These are phyloP conservation scores for Brevipalpus yothersi DNA, from an alignment of 1,140 invertebrate species.

Conservation along the genomic window DNA sequence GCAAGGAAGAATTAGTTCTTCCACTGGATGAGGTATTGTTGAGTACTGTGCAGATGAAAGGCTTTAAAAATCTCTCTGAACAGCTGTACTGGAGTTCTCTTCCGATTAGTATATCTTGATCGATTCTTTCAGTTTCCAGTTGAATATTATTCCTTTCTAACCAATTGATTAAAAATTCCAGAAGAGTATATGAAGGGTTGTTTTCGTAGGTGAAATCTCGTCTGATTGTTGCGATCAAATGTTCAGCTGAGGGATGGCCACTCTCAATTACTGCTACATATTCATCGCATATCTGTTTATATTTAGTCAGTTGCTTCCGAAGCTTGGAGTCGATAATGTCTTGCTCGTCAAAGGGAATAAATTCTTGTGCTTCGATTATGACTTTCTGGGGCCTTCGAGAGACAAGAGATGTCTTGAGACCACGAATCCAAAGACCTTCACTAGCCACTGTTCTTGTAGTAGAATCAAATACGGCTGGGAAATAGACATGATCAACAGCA, in stretches of 20 bases:
- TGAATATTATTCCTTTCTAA: no score
- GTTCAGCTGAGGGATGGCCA: no score
- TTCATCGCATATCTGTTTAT: no score
- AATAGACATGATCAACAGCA: neutral
- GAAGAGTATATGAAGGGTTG: no score
- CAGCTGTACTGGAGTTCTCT: neutral
- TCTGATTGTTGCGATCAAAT: no score
- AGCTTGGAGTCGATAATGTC: neutral
- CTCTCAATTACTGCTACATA: no score
- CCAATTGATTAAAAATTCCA: no score
- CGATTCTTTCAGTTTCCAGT: neutral
- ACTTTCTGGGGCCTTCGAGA: neutral
- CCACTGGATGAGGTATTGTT: neutral
- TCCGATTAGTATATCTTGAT: neutral
- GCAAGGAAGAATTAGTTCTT: neutral
- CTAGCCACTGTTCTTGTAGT: neutral
- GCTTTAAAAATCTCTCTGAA: neutral
- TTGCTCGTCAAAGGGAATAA: neutral
- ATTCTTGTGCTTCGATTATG: neutral
- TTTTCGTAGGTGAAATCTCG: no score
- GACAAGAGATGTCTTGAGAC: neutral
- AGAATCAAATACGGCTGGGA: neutral
- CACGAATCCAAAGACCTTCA: neutral
- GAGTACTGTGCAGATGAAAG: neutral
- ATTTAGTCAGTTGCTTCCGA: no score